These are phyloP conservation scores for Troides aeacus DNA, from an alignment of 2,888 invertebrate genomes.

Conservation along the genomic window DNA sequence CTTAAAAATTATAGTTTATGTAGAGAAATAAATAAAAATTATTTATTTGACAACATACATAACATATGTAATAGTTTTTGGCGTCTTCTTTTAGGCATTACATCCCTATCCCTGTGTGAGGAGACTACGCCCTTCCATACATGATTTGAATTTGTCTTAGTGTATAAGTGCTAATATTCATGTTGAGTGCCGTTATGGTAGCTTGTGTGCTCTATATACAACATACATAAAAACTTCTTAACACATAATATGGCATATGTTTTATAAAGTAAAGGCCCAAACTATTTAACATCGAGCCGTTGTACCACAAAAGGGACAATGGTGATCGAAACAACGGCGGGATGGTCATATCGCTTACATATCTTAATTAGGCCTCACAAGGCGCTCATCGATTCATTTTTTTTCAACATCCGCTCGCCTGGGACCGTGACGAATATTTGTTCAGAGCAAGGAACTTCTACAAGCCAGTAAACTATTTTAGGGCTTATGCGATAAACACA, in stretches of 20 bases:
- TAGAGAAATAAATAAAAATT: too few species aligned
- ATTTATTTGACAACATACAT: too few species aligned
- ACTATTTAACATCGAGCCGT: conserved; percentile 32
- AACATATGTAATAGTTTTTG: too few species aligned
- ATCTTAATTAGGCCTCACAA: conserved; percentile 80
- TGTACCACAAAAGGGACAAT: conserved; percentile 54
- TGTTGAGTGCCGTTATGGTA: too few species aligned
- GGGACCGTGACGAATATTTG: conserved; percentile 66
- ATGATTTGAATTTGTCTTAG: too few species aligned
- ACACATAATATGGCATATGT: not conserved
- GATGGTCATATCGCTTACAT: conserved; percentile 71
- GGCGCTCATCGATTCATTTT: conserved; percentile 56
- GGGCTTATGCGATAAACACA: not conserved
- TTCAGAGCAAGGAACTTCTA: conserved; percentile 37
- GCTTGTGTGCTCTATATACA: too few species aligned
- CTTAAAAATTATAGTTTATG: too few species aligned
- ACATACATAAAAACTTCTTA: not conserved
- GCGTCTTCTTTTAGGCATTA: too few species aligned
- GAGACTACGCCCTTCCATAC: too few species aligned
- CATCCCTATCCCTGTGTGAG: too few species aligned
- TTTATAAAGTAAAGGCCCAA: not conserved
- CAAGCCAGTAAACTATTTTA: not conserved
- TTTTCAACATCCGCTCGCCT: conserved; percentile 55
- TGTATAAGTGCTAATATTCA: too few species aligned
- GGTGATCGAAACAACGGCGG: conserved; percentile 66